Evolutionary conservation across 1,140 invertebrate species (phyloP), one percentile per base, ranked within the genome.

Genomic region (Acromyrmex echinatior): DNA sequence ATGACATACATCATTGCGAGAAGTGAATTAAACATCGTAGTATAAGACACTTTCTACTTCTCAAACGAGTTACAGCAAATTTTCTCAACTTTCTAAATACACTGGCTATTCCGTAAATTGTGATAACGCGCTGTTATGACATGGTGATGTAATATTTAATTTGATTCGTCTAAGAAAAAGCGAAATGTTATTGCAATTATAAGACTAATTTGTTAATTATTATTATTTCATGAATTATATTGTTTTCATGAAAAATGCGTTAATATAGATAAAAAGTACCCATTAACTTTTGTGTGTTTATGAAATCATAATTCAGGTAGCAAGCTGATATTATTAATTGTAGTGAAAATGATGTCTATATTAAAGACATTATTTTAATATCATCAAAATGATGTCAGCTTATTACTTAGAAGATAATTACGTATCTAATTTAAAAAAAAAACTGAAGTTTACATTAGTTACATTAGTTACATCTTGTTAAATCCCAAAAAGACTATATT

Each of bases 1-100:
- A 62, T 82, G 68, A 73, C 28, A 74, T 84, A 60, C 14, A 84
- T 82, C 63, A 84, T 84, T n/a, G 56, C 28, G 39, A 74, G 68
- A 56, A 82, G 56, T 84, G 70, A 84, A 84, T 84, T 84, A 74
- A 84, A 74, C 18, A 84, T 35, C 5, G 21, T 58, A 14, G 14
- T 58, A 31, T 56, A 28, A 74, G 80, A 84, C 45, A 84, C 56
- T 74, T 84, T 62, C 39, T 28, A 74, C 39, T 74, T 39, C 14
- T n/a, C 14, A 60, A 84, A 84, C 56, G 56, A 53, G 56, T 63
- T 39, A n/a, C 39, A 39, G 18, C 21, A 81, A 71, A 71, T 81
- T 84, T 58, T 62, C 80, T 45, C 25, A 39, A 74, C 39, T 84
- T 74, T 51, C 28, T 51, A 49, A 74, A 25, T 74, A 39, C 25